Evolutionary conservation across 2,113 vertebrate genomes (phyloP), one percentile per base, ranked within the genome.

Genomic region (Opisthocomus hoazin): DNA sequence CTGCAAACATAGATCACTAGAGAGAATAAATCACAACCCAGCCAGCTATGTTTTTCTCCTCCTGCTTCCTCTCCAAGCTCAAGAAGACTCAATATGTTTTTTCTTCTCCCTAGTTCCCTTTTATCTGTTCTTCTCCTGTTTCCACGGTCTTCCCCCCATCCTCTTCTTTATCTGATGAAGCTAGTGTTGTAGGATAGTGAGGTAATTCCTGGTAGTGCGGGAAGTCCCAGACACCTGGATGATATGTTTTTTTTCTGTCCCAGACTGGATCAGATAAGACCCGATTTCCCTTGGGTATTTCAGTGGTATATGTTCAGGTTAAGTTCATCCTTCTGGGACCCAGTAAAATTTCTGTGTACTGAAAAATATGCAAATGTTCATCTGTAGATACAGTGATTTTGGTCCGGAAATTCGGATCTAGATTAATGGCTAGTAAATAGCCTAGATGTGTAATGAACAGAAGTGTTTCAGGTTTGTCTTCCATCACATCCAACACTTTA

Each of bases 211-310:
- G 65, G 18, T 89, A 79, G 57, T 79, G 73, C 24, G 94, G 90
- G 70, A 96, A 96, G 78, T 91, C 74, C 48, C 77, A 94, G 84
- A 89, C 96, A 94, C 94, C 90, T 95, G 95, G 80, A 66, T 85
- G 61, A 87, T 45, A 34, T 10, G 9, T 26, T 37, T 80, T 86
- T 93, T 87, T 83, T 36, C 12, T 61, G 18, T 41, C 11, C 18
- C 57, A 79, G 29, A 46, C 48, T 61, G 45, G 57, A 69, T 91
- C 61, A 93, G 65, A 61, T 84, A 84, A 94, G 50, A 94, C 86
- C 63, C 90, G 73, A 87, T 94, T 92, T 83, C 71, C 41, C 68
- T 61, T 92, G 54, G 14, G n/a, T 91, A 74, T 85, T 92, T 79
- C 48, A 63, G 41, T 57, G 39, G 17, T 79, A 8, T 69, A 37